These are phyloP conservation scores for Avahi laniger DNA, from an alignment of 2,797 vertebrate genomes.

Conservation along the genomic window DNA sequence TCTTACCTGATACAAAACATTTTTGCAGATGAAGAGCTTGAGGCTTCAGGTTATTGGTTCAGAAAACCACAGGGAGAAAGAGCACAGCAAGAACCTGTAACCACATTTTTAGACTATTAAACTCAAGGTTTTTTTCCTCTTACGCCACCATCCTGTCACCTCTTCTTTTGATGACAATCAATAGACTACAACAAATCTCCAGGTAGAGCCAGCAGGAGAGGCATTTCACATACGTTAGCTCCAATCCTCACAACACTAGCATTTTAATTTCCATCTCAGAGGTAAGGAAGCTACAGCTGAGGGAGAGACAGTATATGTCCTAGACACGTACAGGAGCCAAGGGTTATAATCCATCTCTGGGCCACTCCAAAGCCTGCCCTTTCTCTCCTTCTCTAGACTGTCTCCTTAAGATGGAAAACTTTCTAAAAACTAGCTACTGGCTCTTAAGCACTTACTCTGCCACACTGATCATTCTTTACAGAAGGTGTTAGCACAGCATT, in stretches of 20 bases:
- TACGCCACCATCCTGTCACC: not conserved
- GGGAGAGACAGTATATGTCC: not conserved
- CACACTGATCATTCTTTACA: not conserved
- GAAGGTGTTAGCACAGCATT: too few relatives aligned
- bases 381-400: not conserved
- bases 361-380: not conserved
- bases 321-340: not conserved
- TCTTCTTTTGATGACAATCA: not conserved
- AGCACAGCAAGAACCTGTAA: not conserved
- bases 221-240: not conserved
- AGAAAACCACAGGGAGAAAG: not conserved
- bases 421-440: not conserved
- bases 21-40: not conserved
- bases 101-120: not conserved
- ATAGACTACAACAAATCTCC: not conserved
- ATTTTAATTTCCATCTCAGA: not conserved
- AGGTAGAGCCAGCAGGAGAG: not conserved
- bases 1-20: not conserved
- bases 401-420: not conserved
- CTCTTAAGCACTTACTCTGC: not conserved
- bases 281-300: not conserved
- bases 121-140: not conserved
- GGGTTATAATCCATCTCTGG: not conserved
- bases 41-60: not conserved
- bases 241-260: not conserved